Base-by-base conservation (phyloP, 2,888 invertebrate species). In the Synergus itoensis region DNA sequence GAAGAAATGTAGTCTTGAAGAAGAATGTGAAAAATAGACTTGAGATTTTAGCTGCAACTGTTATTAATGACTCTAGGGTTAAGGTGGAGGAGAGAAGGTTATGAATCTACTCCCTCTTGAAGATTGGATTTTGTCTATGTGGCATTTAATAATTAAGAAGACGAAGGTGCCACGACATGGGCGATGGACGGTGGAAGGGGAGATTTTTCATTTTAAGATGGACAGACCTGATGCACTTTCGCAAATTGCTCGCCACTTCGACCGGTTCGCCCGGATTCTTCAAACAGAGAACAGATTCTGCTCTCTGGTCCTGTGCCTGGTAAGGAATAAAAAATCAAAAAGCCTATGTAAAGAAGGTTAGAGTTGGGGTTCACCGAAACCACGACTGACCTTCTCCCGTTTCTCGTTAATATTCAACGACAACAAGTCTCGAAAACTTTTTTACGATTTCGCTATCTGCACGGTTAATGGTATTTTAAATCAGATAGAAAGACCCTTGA, bases 81-180 rank as follows among this genome's bases (percentile, higher is more conserved):
- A 14, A 28, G 36, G 63, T 36, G 53, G 53, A 63, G 16, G 36
- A 40, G 7, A 65, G 65, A 14, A 40, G 41, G 9, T 41, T n/a
- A 65, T 65, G 41, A 40, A 65, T 65, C 1, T 28, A 65, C 82
- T 81, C 82, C 82, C 77, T 78, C 80, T 67, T 36, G 79, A 78
- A 84, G 85, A 88, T 86, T 86, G 86, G 82, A 83, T 87, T 86
- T 85, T 80, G 80, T 80, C 83, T 84, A 83, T 82, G 85, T 86
- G 84, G 87, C 83, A 87, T 87, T 86, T 83, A 83, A 86, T 88
- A 88, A 89, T 88, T 88, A 88, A 85, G 81, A 80, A 82, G 79
- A 75, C 64, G 76, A 65, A 75, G 57, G 53, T 48, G 43, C 80
- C 82, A 79, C 78, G 80, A 69, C 53, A n/a, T 45, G 57, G 77